These are phyloP conservation scores for Idaea straminata DNA, from an alignment of 2,888 invertebrate species.

Conservation along the genomic window DNA sequence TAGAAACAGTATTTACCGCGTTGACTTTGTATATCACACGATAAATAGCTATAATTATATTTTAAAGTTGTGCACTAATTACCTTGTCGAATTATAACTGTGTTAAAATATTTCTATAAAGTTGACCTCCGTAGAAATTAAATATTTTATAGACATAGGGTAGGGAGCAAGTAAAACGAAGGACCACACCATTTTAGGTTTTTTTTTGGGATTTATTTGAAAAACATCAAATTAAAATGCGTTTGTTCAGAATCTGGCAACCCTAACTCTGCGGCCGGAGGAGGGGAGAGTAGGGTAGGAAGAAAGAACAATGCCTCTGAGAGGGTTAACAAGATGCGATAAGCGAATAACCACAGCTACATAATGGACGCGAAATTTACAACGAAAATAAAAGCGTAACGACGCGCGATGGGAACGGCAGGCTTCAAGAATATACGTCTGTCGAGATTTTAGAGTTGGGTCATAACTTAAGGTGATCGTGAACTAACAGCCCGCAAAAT, in stretches of 20 bases:
- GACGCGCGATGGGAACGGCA: background rate
- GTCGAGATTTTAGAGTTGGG: background rate
- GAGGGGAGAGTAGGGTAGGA: slow-evolving; percentile 4
- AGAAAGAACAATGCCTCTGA: slow-evolving; percentile 15
- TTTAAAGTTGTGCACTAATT: no score
- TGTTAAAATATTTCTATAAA: no score
- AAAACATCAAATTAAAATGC: background rate
- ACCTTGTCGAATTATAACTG: no score
- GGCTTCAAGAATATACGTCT: background rate
- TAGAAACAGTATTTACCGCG: no score
- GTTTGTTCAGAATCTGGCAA: background rate
- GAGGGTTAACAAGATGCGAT: slow-evolving; percentile 15
- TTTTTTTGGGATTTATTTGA: no score
- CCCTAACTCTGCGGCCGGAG: background rate
- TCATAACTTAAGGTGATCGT: background rate
- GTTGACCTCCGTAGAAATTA: no score
- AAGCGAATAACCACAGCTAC: slow-evolving; percentile 16
- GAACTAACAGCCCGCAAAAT: no score
- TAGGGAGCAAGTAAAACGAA: no score
- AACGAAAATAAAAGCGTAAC: slow-evolving; percentile 1
- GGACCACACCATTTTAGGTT: no score
- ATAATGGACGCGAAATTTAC: slow-evolving; percentile 15
- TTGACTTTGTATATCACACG: no score
- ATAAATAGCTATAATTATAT: no score
- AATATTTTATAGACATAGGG: no score